Base-by-base conservation (phyloP, 2,888 invertebrate species). In the Craniophora ligustri region DNA sequence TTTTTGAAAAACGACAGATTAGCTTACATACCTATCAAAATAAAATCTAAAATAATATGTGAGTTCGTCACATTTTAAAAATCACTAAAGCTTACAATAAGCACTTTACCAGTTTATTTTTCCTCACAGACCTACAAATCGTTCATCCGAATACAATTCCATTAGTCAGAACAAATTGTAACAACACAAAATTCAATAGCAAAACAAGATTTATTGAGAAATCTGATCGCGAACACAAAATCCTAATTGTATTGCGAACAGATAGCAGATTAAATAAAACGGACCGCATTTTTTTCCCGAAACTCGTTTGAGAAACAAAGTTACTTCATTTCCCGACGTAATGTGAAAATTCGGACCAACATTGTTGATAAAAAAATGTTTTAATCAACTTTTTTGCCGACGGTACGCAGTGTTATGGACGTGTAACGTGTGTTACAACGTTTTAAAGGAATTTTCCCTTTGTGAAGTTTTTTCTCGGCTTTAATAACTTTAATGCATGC, bases 371-470 rank as follows among this genome's bases (percentile, higher is more conserved):
- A 62, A 51, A 62, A 49, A 35, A 42, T 55, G 18, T 40, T 42
- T 55, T 61, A 44, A 61, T 61, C 64, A 61, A 49, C 57, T 57
- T 62, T 47, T 59, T 41, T 49, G 44, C 10, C 31, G 49, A 57
- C 16, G 21, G 28, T 62, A 49, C 40, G 13, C 40, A 36, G 28
- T 28, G 39, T 30, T 40, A 15, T 16, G 21, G 13, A 44, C 39
- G 35, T 4, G 26, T 18, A 19, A 40, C 44, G 32, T 48, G 42
- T 44, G 31, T 64, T 64, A 28, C 44, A 38, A 8, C 8, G 28
- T 38, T 48, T 64, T 40, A 56, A 50, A 45, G 50, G 58, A 38
- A 41, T 49, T 64, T 55, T 49, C 44, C 11, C 61, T 50, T 57
- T 62, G 58, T 50, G 40, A 28, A n/a, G 56, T 63, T 61, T 61